phyloP scores from a whole-genome alignment of 2,888 invertebrate genomes.

The Amiota communis region DNA sequence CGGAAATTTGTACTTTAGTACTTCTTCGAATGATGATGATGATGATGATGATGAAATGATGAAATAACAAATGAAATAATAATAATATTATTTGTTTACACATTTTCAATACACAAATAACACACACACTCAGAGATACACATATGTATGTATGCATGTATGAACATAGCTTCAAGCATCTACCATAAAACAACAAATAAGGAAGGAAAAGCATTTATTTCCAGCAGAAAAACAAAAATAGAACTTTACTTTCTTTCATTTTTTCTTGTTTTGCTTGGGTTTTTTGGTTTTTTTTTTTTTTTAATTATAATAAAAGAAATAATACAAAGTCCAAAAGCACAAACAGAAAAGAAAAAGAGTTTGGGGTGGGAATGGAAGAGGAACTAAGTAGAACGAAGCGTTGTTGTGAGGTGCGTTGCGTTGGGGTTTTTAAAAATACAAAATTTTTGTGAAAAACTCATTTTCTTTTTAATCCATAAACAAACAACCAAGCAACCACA shows the following conservation, averaged over 20 bases:
- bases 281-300: background rate
- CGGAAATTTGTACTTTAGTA: too few species aligned
- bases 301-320: too few species aligned
- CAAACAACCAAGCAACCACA: background rate
- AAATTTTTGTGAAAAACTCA: background rate
- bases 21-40: too few species aligned
- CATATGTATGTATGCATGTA: too few species aligned
- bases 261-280: background rate
- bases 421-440: background rate
- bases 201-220: background rate
- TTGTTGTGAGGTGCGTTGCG: background rate
- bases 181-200: too few species aligned
- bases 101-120: background rate
- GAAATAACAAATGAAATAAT: too few species aligned
- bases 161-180: too few species aligned
- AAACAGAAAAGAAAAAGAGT: background rate
- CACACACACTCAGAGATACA: background rate
- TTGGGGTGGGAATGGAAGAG: background rate
- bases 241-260: background rate
- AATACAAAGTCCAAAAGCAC: too few species aligned
- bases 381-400: too few species aligned
- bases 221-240: conserved; percentile 5
- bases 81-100: too few species aligned
- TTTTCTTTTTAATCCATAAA: background rate
- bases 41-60: too few species aligned